Conservation (phyloP, 2,888 invertebrate genomes). For the Pandemis heparana region DNA sequence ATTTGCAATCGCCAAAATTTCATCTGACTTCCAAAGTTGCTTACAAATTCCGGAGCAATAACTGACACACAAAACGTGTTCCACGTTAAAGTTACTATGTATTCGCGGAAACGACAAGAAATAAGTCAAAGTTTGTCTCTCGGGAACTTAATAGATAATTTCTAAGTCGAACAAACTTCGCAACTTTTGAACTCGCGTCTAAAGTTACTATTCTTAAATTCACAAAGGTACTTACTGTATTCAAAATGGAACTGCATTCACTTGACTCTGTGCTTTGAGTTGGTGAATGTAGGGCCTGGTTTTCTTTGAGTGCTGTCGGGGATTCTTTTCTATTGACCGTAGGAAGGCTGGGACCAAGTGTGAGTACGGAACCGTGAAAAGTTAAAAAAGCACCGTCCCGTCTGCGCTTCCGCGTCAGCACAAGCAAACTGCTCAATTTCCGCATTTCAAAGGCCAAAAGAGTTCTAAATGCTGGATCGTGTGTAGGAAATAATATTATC, state of each 20-base stretch:
- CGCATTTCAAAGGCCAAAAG: slow-evolving; percentile 45
- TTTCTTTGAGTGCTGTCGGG: slow-evolving; percentile 16
- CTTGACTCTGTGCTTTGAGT: slow-evolving; percentile 42
- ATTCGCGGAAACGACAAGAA: slow-evolving; percentile 52
- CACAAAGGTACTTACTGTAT: slow-evolving; percentile 61
- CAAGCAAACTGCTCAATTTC: slow-evolving; percentile 55
- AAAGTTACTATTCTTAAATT: slow-evolving; percentile 63
- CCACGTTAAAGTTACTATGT: slow-evolving; percentile 28
- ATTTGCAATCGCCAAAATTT: slow-evolving; percentile 4
- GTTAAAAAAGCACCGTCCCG: slow-evolving; percentile 55
- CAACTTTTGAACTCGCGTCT: slow-evolving; percentile 61
- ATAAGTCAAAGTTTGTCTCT: slow-evolving; percentile 55
- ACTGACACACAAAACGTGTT: slow-evolving; percentile 11
- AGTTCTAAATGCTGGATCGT: slow-evolving; percentile 36
- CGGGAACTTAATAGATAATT: slow-evolving; percentile 64
- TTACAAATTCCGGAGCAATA: slow-evolving; percentile 1
- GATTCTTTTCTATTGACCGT: slow-evolving; percentile 48
- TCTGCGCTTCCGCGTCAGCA: slow-evolving; percentile 48
- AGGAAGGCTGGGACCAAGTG: slow-evolving; percentile 50
- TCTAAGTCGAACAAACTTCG: slow-evolving; percentile 63
- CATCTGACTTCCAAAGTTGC: slow-evolving; percentile 6
- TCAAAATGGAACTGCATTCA: slow-evolving; percentile 46
- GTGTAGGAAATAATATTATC: slow-evolving; percentile 34
- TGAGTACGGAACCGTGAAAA: slow-evolving; percentile 56
- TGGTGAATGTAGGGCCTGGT: slow-evolving; percentile 37